Evolutionary conservation across 2,888 invertebrate genomes (phyloP).

Genomic region (Digitonthophagus gazella): DNA sequence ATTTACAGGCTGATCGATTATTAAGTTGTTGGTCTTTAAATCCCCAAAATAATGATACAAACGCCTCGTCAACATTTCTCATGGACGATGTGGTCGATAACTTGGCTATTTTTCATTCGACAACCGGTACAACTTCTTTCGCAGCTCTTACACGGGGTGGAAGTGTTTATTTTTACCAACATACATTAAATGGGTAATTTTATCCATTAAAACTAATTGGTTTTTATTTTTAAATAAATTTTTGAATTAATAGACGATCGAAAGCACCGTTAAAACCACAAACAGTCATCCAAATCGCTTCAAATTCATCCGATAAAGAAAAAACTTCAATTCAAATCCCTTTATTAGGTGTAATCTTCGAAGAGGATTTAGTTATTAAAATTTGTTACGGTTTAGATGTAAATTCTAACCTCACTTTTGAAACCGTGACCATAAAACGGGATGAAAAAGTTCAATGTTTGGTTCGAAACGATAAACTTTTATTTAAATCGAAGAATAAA

Average conservation of each 20-base stretch:
- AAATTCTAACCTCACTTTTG: slow-evolving; percentile 56
- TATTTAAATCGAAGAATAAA: slow-evolving; percentile 29
- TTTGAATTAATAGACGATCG: slow-evolving; percentile 43
- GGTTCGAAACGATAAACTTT: slow-evolving; percentile 48
- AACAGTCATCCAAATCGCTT: slow-evolving; percentile 60
- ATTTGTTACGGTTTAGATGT: slow-evolving; percentile 60
- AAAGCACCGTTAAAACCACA: slow-evolving; percentile 65
- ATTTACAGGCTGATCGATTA: slow-evolving; percentile 48
- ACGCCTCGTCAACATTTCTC: slow-evolving; percentile 59
- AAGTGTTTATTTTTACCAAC: slow-evolving; percentile 74
- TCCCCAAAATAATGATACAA: slow-evolving; percentile 51
- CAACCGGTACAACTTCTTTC: slow-evolving; percentile 54
- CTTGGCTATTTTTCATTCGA: slow-evolving; percentile 54
- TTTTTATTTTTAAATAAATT: not conserved
- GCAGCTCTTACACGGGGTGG: slow-evolving; percentile 71
- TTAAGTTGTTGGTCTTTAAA: slow-evolving; percentile 55
- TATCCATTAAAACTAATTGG: not conserved
- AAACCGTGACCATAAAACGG: slow-evolving; percentile 53
- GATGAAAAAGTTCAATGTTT: slow-evolving; percentile 53
- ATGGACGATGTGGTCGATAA: slow-evolving; percentile 67
- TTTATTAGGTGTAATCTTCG: slow-evolving; percentile 52
- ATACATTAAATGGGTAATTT: slow-evolving; percentile 70
- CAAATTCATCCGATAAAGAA: slow-evolving; percentile 53
- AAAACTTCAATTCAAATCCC: slow-evolving; percentile 52
- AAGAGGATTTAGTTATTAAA: slow-evolving; percentile 51